Conservation (phyloP, 2,888 invertebrate species). For the Eupithecia insigniata region DNA sequence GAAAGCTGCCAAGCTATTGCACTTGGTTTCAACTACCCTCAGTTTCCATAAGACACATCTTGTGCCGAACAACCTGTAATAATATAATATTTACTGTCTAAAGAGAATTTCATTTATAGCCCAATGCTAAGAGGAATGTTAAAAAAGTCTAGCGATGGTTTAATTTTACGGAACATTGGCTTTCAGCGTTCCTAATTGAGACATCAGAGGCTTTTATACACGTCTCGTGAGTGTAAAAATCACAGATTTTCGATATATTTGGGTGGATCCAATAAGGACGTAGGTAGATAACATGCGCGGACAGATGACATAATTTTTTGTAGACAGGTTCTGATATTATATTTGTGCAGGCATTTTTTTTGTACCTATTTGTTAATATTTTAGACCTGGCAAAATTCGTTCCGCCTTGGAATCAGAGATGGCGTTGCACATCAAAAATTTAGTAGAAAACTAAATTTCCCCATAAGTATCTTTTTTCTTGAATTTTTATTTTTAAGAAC, state of each 20-base stretch:
- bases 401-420: no score
- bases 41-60: no score
- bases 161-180: conserved; percentile 38
- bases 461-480: no score
- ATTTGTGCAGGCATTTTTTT: neutral
- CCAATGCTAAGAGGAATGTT: conserved; percentile 13
- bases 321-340: neutral
- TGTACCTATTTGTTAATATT: no score
- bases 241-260: neutral
- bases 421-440: no score
- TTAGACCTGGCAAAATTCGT: no score
- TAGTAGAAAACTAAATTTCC: no score
- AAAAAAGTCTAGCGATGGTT: conserved; percentile 31
- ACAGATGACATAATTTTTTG: neutral
- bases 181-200: conserved; percentile 33
- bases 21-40: no score
- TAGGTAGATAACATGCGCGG: neutral
- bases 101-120: conserved; percentile 17
- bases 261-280: neutral
- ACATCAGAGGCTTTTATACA: conserved; percentile 16
- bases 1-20: no score
- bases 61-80: no score
- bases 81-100: neutral
- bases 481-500: no score
- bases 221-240: neutral